These are phyloP conservation scores for Tetropium fuscum DNA, from an alignment of 2,888 invertebrate genomes.

Conservation along the genomic window DNA sequence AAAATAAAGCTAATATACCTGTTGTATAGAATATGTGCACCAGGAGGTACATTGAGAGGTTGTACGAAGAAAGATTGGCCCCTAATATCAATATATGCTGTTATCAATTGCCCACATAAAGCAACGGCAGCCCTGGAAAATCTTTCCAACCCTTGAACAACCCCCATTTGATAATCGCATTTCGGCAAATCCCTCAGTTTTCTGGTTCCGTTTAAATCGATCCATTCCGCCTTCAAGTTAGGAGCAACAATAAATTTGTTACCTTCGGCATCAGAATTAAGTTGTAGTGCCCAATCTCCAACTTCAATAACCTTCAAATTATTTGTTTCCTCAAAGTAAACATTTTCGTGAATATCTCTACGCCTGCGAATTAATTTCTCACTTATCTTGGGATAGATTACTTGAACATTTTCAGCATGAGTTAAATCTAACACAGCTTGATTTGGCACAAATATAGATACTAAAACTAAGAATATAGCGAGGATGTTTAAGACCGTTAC, in stretches of 20 bases:
- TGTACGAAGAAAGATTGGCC: conserved; percentile 55
- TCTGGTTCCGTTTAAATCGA: conserved; percentile 41
- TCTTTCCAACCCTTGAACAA: conserved; percentile 50
- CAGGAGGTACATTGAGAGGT: conserved; percentile 47
- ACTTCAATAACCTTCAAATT: conserved; percentile 53
- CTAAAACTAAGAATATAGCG: conserved; percentile 3
- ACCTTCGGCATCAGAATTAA: conserved; percentile 50
- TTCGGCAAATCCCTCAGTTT: conserved; percentile 27
- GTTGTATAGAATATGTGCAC: conserved; percentile 48
- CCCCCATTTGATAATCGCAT: conserved; percentile 57
- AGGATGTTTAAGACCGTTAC: conserved; percentile 20
- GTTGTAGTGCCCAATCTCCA: conserved; percentile 55
- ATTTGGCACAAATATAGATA: conserved; percentile 9
- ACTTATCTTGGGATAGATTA: conserved; percentile 50
- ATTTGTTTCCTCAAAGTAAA: conserved; percentile 46
- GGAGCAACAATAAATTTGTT: conserved; percentile 53
- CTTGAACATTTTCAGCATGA: conserved; percentile 38
- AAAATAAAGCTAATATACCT: too few relatives aligned
- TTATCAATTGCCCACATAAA: conserved; percentile 52
- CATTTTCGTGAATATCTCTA: conserved; percentile 46
- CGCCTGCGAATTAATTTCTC: conserved; percentile 38
- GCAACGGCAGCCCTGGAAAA: conserved; percentile 55
- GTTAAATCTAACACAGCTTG: conserved; percentile 25
- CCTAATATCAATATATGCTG: conserved; percentile 55
- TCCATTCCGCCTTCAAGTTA: conserved; percentile 53